Evolutionary conservation across 2,888 invertebrate species (phyloP), one percentile per base, ranked within the genome.

Genomic region (Ophion obscuratus): DNA sequence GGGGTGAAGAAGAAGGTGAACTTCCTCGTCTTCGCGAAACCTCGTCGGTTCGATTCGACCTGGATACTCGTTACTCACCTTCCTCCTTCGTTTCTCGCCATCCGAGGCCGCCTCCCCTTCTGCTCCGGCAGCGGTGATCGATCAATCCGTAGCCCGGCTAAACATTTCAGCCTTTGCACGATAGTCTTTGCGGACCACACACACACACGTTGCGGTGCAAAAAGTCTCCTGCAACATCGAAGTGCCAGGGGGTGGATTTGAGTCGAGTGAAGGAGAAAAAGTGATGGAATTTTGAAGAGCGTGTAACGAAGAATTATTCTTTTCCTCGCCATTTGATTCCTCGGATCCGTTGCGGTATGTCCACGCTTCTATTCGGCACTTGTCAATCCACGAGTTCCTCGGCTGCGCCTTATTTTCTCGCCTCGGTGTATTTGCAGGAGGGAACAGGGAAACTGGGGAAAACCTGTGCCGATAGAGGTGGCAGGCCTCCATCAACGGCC

Each of bases 21-120:
- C 62, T 76, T 81, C 78, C 81, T 76, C 64, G 83, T 81, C 78
- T 86, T 79, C 78, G 78, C 27, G 81, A 73, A 81, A 86, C 73
- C 81, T 84, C 81, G 68, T 74, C 61, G 59, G 61, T 86, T 86
- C 83, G 81, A 86, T 86, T 83, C 87, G 87, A 86, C 86, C 84
- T 87, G 86, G 80, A 86, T 87, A 86, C 83, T 87, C 87, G 86
- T 84, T 86, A 79, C 78, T 82, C 70, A 59, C 80, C 61, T 83
- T 77, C 61, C 67, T 67, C 75, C 59, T 67, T 81, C 81, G 74
- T 78, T 81, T 77, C 59, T 74, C 74, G 20, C n/a, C 68, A 67
- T 47, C 47, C 57, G 62, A 80, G 84, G 78, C 80, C 78, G 20
- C 27, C 67, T 68, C 40, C n/a, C 57, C 64, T 10, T 20, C 67